Base-by-base conservation (phyloP, 2,113 vertebrate species). In the Micromys minutus region DNA sequence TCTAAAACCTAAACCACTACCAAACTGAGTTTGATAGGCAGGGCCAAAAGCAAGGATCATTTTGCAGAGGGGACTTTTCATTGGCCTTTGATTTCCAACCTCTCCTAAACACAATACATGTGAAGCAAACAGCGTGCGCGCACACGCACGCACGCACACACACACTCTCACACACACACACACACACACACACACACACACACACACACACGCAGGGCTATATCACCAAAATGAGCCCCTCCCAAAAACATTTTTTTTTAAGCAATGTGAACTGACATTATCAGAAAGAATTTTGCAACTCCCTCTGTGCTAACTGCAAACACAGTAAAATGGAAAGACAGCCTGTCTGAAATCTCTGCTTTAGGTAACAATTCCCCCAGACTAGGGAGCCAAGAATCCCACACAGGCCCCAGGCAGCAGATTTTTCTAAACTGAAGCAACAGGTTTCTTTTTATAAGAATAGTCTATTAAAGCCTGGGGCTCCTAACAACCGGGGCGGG, bases 261-360 rank as follows among this genome's bases (percentile, higher is more conserved):
- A 90, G 89, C 69, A 83, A 86, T 93, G 71, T 31, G 63, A 97
- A 86, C 72, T 77, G 74, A 86, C 91, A 96, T 75, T 26, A 89
- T 87, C 59, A 72, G 19, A 76, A 67, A 91, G 55, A 86, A 81
- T 72, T 89, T 57, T 81, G 39, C 76, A 72, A 95, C 67, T 86
- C 36, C 67, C 76, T 89, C 61, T 57, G 83, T 83, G 85, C n/a
- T 75, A 81, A 85, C 34, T 63, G 81, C 63, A 94, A 91, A 93
- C 65, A 47, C 31, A 34, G 42, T 12, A 31, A 45, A 77, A 13
- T 16, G 24, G 47, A 86, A 91, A 97, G 96, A 81, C 55, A 63
- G 81, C 4, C 22, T 47, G 55, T 71, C 88, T 81, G 72, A 92
- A 91, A 97, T 77, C 72, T 95, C 76, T 93, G 94, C 59, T 91